Evolutionary conservation across 2,888 invertebrate genomes (phyloP), one percentile per base, ranked within the genome.

Genomic region (Aphidoletes aphidimyza): DNA sequence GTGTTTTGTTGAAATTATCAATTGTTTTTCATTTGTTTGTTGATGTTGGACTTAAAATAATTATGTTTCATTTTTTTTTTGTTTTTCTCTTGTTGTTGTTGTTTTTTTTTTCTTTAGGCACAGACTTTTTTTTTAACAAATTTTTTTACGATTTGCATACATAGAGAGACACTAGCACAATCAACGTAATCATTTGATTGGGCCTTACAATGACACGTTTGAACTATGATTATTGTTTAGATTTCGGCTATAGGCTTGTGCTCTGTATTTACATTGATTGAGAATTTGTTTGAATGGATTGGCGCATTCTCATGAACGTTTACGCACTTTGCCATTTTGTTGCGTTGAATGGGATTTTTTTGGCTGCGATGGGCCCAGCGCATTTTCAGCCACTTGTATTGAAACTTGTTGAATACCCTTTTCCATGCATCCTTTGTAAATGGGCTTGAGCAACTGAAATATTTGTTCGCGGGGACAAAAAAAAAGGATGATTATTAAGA

Each of bases 331-430:
- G 85, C 90, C 90, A 87, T 90, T 90, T 47, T 88, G 88, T 86
- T 84, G 69, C 45, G 9, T 85, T 84, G 86, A 86, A 85, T 36
- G 42, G 22, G 14, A 78, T 78, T 84, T 42, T 47, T 84, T 89
- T 87, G 86, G 88, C 87, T 85, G 90, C 85, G 91, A 89, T 86
- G 92, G 92, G 84, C 92, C 92, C 85, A 94, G 91, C 11, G 94
- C 93, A 85, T 93, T 91, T 89, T 93, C 94, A 85, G 95, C 94
- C 87, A 95, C 95, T 89, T 93, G 94, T 84, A 92, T 93, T 87
- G 95, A 95, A 87, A 95, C 95, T 90, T 94, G 95, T 89, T 95
- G 94, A 89, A 96, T 93, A 88, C 95, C 94, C 89, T 94, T 95
- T 91, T 96, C 95, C 89, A 96, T 92, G 89, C 94, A 94, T 86